phyloP scores from a whole-genome alignment of 2,888 invertebrate genomes.

The Cosmia pyralina region DNA sequence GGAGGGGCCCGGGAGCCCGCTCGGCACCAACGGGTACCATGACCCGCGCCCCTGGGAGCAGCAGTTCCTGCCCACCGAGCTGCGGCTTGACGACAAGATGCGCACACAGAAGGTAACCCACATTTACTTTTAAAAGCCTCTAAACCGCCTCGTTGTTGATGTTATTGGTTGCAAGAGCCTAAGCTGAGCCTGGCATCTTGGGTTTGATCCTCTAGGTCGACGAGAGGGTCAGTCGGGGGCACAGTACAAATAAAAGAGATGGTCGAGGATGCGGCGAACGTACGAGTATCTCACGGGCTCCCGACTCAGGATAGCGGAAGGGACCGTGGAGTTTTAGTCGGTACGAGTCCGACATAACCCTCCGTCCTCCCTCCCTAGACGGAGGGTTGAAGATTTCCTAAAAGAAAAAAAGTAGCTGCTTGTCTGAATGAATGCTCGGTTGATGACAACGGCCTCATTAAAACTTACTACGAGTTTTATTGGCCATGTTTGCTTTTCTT shows the following conservation, averaged over 20 bases:
- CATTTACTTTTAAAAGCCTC: background rate
- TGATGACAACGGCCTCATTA: background rate
- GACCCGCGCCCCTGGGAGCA: slow-evolving; percentile 73
- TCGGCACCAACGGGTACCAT: slow-evolving; percentile 54
- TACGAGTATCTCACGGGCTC: background rate
- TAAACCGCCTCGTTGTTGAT: background rate
- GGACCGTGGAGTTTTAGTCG: background rate
- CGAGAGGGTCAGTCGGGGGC: background rate
- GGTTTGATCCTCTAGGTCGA: too few relatives aligned
- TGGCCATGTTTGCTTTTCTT: background rate
- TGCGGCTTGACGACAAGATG: slow-evolving; percentile 78
- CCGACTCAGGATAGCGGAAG: background rate
- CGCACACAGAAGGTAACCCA: slow-evolving; percentile 80
- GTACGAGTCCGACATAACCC: background rate
- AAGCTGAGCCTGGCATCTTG: background rate
- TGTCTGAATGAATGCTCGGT: background rate
- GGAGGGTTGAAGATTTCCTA: background rate
- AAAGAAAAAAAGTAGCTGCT: background rate
- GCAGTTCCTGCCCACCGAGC: slow-evolving; percentile 81
- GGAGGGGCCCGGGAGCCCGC: slow-evolving; percentile 56
- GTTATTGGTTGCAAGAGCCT: background rate
- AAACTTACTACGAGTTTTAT: background rate
- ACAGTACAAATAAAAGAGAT: too few relatives aligned
- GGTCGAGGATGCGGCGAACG: too few relatives aligned
- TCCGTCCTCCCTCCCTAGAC: background rate